These are phyloP conservation scores for Spialia ferax DNA, from an alignment of 2,888 invertebrate species.

Conservation along the genomic window DNA sequence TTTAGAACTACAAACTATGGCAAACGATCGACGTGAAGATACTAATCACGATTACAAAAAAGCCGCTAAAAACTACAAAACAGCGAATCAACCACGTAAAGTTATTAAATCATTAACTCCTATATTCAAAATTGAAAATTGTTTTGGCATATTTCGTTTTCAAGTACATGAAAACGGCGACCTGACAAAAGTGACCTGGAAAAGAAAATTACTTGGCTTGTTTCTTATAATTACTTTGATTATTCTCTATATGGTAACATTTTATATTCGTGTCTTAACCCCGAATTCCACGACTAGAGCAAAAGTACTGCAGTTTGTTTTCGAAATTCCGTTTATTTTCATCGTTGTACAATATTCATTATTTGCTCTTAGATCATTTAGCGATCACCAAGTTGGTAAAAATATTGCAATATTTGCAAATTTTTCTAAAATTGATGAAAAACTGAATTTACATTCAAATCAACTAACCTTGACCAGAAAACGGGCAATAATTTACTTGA, in stretches of 20 bases:
- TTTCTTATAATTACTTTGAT: not conserved
- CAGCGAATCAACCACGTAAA: not conserved
- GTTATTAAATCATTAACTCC: slow-evolving; percentile 8
- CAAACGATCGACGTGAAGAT: not conserved
- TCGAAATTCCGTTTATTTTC: slow-evolving; percentile 16
- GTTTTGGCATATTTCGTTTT: slow-evolving; percentile 21
- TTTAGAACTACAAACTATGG: not conserved
- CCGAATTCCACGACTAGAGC: not conserved
- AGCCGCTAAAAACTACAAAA: not conserved
- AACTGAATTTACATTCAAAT: slow-evolving; percentile 35
- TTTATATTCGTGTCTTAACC: not conserved
- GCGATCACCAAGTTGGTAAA: slow-evolving; percentile 4
- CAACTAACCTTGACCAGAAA: slow-evolving; percentile 8
- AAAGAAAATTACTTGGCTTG: slow-evolving; percentile 4
- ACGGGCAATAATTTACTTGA: slow-evolving; percentile 2
- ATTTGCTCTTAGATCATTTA: slow-evolving; percentile 8
- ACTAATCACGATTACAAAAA: not conserved
- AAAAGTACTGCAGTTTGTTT: not conserved
- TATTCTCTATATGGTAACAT: not conserved
- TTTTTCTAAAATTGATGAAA: slow-evolving; percentile 37
- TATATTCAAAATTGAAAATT: slow-evolving; percentile 11
- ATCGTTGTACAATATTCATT: slow-evolving; percentile 18
- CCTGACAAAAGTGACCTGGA: not conserved
- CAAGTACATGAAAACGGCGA: slow-evolving; percentile 5
- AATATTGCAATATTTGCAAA: slow-evolving; percentile 27